Evolutionary conservation across 1,140 invertebrate genomes (phyloP), one percentile per base, ranked within the genome.

Genomic region (Drosophila kanapiae): DNA sequence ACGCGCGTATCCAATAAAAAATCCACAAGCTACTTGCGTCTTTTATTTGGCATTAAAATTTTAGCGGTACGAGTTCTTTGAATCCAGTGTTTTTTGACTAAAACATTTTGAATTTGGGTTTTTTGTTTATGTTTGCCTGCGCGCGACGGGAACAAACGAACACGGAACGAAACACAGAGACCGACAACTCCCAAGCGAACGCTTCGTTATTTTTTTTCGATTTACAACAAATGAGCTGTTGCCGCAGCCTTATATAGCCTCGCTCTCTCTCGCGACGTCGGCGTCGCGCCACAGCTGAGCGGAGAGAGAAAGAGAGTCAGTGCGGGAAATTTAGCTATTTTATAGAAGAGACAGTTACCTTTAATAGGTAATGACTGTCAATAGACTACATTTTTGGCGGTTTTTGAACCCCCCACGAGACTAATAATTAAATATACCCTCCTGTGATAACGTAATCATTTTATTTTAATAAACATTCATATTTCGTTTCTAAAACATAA

Each of bases 91-190:
- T 60, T 48, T 37, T 72, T 38, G 37, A 16, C 60, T 74, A 74
- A 74, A 61, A 69, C 63, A 77, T 79, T 86, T 86, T 81, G 58
- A 61, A 68, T 76, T 85, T 67, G 16, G 16, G 65, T 63, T 68
- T 49, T 54, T 40, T 42, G 13, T 9, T 29, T 49, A 23, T 23
- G 48, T 42, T 75, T 70, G 72, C 48, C 64, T 69, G 70, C 38
- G 60, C 47, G 65, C 47, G 72, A 81, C 64, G 64, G 64, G 64
- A 49, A 49, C 47, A 29, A 49, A 29, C 23, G 35, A 77, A 53
- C 38, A 75, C 31, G 31, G 31, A 72, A 65, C 69, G 48, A 45
- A 63, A 72, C 18, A 35, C 61, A 48, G 57, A 62, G 69, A 71
- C 63, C 40, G 42, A 70, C 37, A 53, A 18, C 65, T 64, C 23